Percentiles rank a stretch among this genome's conserved stretches.
phyloP scores from a whole-genome alignment of 35 echinoderm and acorn worm genomes.

The Apostichopus parvimensis region DNA sequence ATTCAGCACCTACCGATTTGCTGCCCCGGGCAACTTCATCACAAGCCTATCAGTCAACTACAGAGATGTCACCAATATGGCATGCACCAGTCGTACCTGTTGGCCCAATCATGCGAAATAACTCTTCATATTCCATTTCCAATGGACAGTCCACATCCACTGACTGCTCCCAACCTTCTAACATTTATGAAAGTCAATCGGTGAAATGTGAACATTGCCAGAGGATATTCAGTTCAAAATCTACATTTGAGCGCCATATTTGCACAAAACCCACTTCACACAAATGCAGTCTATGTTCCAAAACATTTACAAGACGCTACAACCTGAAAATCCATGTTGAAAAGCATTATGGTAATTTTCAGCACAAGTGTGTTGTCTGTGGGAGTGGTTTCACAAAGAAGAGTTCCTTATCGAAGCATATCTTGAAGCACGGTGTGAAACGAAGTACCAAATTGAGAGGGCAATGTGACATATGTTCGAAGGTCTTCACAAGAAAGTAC shows the following conservation, averaged over 20 bases:
- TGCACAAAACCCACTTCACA: conserved; percentile 12
- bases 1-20: not conserved
- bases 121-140: not conserved
- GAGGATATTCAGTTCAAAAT: not conserved
- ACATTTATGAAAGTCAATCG: not conserved
- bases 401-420: not conserved
- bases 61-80: not conserved
- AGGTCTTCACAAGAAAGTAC: conserved; percentile 20
- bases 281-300: conserved; percentile 27
- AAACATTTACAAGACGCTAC: conserved; percentile 30
- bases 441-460: not conserved
- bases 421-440: not conserved
- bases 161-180: not conserved
- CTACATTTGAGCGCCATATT: not conserved
- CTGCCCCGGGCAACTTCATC: not conserved
- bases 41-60: not conserved
- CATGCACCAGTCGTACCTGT: not conserved
- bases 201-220: not conserved
- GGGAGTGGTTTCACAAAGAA: conserved; percentile 22
- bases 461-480: conserved; percentile 15
- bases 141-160: not conserved
- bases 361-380: not conserved
- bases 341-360: conserved; percentile 24
- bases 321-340: conserved; percentile 10
- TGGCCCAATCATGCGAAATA: not conserved